Evolutionary conservation across 2,888 invertebrate genomes (phyloP).

Genomic region (Parnassius orleans): DNA sequence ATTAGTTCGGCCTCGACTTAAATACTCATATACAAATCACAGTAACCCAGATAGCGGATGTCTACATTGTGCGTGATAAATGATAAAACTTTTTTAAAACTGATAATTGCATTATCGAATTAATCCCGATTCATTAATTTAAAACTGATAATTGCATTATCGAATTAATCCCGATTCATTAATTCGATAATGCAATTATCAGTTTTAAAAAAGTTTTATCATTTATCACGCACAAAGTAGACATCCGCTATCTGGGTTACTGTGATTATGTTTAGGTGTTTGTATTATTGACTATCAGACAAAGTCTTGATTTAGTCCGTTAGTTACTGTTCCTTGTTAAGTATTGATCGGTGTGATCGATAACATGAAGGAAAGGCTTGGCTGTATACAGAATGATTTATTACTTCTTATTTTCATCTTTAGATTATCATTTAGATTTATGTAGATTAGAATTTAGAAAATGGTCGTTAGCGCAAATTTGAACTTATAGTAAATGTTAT

Average conservation of each 20-base stretch:
- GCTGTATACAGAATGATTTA: too few species aligned
- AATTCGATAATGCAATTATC: neutral
- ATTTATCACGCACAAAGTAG: constrained; percentile 4
- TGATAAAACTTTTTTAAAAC: neutral
- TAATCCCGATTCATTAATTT: neutral
- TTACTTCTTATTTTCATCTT: too few species aligned
- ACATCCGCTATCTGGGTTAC: constrained; percentile 3
- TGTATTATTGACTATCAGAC: neutral
- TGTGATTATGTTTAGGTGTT: neutral
- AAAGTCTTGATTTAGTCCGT: neutral
- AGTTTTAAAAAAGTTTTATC: neutral
- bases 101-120: neutral
- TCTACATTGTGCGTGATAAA: constrained; percentile 4
- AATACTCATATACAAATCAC: constrained; percentile 6
- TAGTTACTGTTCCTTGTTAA: neutral
- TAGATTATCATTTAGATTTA: too few species aligned
- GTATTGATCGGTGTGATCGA: too few species aligned
- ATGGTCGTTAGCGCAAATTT: too few species aligned
- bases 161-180: neutral
- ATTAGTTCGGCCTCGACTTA: constrained; percentile 5
- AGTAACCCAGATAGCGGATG: constrained; percentile 3
- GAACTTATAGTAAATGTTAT: too few species aligned
- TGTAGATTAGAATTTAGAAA: too few species aligned
- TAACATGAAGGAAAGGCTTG: too few species aligned
- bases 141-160: neutral